Conservation (phyloP, 2,888 invertebrate genomes). For the Drosophila dives region DNA sequence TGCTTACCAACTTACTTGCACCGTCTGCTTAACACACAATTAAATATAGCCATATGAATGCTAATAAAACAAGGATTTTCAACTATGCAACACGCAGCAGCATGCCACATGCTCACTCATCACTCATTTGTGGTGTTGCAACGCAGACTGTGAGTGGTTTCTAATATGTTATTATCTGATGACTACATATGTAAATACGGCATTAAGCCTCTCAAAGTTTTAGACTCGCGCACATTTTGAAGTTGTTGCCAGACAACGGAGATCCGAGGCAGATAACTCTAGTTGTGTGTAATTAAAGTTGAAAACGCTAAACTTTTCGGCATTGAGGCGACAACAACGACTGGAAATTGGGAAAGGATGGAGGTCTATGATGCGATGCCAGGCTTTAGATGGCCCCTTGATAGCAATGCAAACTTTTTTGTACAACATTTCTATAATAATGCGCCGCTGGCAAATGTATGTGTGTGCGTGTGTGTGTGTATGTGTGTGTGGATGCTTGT, state of each 20-base stretch:
- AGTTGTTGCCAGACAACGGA: conserved; percentile 37
- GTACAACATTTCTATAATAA: conserved; percentile 75
- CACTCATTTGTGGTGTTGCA: conserved; percentile 18
- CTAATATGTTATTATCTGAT: conserved; percentile 73
- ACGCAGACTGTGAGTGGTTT: conserved; percentile 19
- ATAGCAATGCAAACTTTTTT: conserved; percentile 71
- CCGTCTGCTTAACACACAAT: background rate
- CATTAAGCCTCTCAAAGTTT: conserved; percentile 53
- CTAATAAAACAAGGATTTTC: background rate
- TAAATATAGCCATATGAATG: background rate
- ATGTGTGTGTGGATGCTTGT: background rate
- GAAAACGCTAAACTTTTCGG: conserved; percentile 71
- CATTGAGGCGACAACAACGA: conserved; percentile 42
- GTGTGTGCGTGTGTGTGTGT: background rate
- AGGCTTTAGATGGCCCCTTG: conserved; percentile 64
- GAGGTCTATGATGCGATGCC: conserved; percentile 52
- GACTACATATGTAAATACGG: conserved; percentile 78
- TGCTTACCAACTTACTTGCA: background rate
- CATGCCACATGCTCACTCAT: conserved; percentile 11
- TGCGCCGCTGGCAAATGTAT: conserved; percentile 57
- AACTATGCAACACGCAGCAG: conserved; percentile 1
- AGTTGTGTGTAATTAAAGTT: conserved; percentile 78
- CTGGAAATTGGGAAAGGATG: conserved; percentile 1
- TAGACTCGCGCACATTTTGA: conserved; percentile 27
- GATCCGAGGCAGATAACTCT: conserved; percentile 20